These are phyloP conservation scores for Steinernema feltiae DNA, from an alignment of 1,140 invertebrate species.

Conservation along the genomic window DNA sequence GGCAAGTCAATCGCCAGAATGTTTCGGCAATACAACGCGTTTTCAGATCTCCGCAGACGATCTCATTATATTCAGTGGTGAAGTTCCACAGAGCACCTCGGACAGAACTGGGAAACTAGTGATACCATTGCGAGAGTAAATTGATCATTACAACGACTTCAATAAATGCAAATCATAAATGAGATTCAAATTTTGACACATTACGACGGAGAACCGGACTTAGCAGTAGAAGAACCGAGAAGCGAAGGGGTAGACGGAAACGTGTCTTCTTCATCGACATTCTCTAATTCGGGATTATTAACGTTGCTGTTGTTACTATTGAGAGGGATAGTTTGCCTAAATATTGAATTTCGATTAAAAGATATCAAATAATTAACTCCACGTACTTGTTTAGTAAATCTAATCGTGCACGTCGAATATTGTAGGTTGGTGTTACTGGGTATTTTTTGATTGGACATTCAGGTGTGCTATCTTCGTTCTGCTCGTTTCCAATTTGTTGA, in stretches of 20 bases:
- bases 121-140: conserved; percentile 45
- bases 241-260: neutral
- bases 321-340: neutral
- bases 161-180: neutral
- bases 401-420: neutral
- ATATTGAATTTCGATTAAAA: neutral
- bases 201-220: too few relatives aligned
- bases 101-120: conserved; percentile 46
- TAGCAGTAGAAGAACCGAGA: neutral
- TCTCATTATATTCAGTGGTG: conserved; percentile 52
- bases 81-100: conserved; percentile 45
- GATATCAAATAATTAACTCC: neutral
- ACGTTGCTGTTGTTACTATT: conserved; percentile 1
- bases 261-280: neutral
- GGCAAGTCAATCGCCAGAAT: conserved; percentile 59
- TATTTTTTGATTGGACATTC: neutral
- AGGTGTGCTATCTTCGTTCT: neutral
- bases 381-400: neutral
- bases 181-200: too few relatives aligned
- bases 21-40: neutral
- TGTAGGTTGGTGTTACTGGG: neutral
- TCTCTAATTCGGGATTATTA: neutral
- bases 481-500: neutral
- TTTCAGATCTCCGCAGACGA: conserved; percentile 55
- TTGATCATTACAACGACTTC: neutral